Evolutionary conservation across 30 jellyfish, hydroid and myxozoan genomes (phyloP), one percentile per base, ranked within the genome.

Genomic region (Pelagia noctiluca): DNA sequence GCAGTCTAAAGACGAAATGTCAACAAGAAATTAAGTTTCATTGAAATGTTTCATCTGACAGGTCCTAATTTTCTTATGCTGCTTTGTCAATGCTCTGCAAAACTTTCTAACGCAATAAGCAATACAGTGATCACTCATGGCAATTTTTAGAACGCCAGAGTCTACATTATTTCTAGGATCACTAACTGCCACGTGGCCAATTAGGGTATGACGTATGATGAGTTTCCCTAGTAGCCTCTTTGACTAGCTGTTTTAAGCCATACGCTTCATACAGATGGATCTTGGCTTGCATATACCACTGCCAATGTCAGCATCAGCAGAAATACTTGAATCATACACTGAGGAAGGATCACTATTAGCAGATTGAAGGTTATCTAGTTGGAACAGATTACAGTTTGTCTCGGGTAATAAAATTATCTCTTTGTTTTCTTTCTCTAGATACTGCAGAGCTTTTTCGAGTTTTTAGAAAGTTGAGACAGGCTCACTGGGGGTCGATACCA

Each of bases 161-260:
- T 37, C 83, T 2, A 37, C 83, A 71, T 35, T 71, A 71, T 68
- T 29, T 34, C 80, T 68, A 10, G 61, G 61, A 26, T 68, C 80
- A 68, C 80, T 68, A 35, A 68, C 80, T 68, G 80, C 64, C 36
- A 68, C 36, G 52, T 68, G 19, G 63, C 7, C 80, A 68, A 68
- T 42, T 16, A 42, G 57, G 57, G 57, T 42, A 42, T n/a, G 57
- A 42, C 16, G 57, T 42, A 42, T 42, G 8, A 42, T 29, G 50
- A 23, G 80, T 68, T 68, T 68, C 63, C 80, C 80, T 68, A 26
- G 80, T 68, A 28, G 80, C 63, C 32, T 7, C 80, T 30, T 68
- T 34, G 5, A 3, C 35, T 13, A 68, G 80, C 80, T 68, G 80
- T 68, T 68, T 68, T 3, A 25, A 23, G 52, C 80, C 63, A 68